These are phyloP conservation scores for Latheticus oryzae DNA, from an alignment of 2,888 invertebrate species.

Conservation along the genomic window DNA sequence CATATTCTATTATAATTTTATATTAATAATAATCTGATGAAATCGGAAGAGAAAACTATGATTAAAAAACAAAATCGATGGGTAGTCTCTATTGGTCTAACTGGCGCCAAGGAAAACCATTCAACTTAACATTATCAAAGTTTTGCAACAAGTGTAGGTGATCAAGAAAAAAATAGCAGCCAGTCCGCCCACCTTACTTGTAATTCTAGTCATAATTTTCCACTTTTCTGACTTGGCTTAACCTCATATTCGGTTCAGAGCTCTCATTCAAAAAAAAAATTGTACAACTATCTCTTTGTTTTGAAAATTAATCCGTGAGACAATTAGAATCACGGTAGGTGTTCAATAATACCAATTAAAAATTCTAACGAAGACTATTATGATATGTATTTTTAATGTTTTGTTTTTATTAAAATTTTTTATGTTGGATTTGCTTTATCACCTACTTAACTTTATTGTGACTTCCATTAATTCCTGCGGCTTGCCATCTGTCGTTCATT, in stretches of 20 bases:
- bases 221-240: slow-evolving; percentile 33
- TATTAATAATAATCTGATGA: slow-evolving; percentile 15
- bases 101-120: slow-evolving; percentile 41
- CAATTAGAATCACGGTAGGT: slow-evolving; percentile 41
- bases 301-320: slow-evolving; percentile 35
- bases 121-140: slow-evolving; percentile 34
- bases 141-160: slow-evolving; percentile 42
- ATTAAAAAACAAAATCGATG: slow-evolving; percentile 25
- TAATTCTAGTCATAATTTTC: slow-evolving; percentile 37
- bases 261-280: slow-evolving; percentile 26
- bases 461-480: no score
- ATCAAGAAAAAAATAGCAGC: slow-evolving; percentile 40
- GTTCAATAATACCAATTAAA: slow-evolving; percentile 43
- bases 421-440: no score
- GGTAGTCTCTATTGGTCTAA: slow-evolving; percentile 12
- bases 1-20: slow-evolving; percentile 13
- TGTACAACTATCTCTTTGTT: neutral
- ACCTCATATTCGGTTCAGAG: slow-evolving; percentile 24
- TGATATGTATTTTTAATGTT: slow-evolving; percentile 36
- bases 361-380: slow-evolving; percentile 26
- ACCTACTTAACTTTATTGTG: no score
- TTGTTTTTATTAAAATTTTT: slow-evolving; percentile 24
- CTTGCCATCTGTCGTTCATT: no score
- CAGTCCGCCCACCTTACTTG: slow-evolving; percentile 38
- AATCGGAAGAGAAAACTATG: slow-evolving; percentile 16